Conservation (phyloP, 2,797 vertebrate genomes). For the Leucoraja ocellata region DNA sequence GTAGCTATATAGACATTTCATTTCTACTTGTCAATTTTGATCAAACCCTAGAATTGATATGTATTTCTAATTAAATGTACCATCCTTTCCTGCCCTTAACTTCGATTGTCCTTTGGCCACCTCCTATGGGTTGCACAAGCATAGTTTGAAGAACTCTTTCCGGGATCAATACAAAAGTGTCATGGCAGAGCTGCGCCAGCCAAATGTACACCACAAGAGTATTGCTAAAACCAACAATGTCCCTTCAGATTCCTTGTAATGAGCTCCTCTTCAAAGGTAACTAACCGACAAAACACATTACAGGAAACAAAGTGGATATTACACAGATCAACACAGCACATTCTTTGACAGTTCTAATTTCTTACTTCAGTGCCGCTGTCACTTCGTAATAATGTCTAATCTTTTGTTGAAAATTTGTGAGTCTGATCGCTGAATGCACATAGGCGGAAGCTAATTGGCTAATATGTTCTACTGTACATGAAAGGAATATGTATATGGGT, state of each 20-base stretch:
- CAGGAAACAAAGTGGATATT: not conserved
- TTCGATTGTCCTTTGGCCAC: not conserved
- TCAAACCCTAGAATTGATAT: not conserved
- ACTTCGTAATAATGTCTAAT: constrained; percentile 17
- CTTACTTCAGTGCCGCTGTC: constrained; percentile 34
- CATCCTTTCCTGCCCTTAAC: not conserved
- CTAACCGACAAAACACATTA: constrained; percentile 7
- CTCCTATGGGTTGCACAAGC: too few relatives aligned
- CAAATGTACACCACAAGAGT: not conserved
- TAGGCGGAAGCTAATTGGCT: constrained; percentile 19
- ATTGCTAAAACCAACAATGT: not conserved
- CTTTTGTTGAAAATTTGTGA: constrained; percentile 27
- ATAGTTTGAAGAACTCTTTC: not conserved
- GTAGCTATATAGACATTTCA: too few relatives aligned
- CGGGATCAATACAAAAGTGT: not conserved
- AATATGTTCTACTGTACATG: constrained; percentile 4
- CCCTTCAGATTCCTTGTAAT: not conserved
- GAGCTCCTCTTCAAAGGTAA: not conserved
- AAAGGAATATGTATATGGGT: not conserved
- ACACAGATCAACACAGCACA: constrained; percentile 27
- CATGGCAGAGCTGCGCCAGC: too few relatives aligned
- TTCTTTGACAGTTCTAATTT: constrained; percentile 34
- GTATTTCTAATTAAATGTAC: not conserved
- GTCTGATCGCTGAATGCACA: not conserved
- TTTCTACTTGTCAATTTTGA: too few relatives aligned